Percentiles rank a stretch among this genome's conserved stretches.
phyloP scores from a whole-genome alignment of 30 jellyfish, hydroid and myxozoan genomes.

The Aurelia aurita complex sp. Pacific region DNA sequence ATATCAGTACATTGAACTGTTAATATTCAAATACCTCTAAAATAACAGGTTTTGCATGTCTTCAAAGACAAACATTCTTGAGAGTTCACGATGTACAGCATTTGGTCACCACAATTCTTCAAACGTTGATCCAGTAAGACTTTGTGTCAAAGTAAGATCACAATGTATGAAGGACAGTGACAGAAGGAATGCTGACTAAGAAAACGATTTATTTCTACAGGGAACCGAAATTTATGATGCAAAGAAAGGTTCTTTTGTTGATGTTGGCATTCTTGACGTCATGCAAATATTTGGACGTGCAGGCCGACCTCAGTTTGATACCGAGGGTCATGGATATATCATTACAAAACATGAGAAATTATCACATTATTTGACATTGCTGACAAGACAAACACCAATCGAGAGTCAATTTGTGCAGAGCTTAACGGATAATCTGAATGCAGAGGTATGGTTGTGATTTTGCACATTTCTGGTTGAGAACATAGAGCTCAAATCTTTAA shows the following conservation, averaged over 20 bases:
- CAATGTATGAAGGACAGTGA: too few relatives aligned
- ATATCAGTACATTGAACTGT: too few relatives aligned
- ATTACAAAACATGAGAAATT: slow-evolving; percentile 89
- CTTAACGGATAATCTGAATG: slow-evolving; percentile 89
- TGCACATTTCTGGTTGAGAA: too few relatives aligned
- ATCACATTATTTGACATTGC: slow-evolving; percentile 76
- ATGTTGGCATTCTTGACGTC: slow-evolving; percentile 97
- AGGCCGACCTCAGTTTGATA: slow-evolving; percentile 99
- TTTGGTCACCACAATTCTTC: too few relatives aligned
- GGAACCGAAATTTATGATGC: slow-evolving; percentile 98
- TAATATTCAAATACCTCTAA: too few relatives aligned
- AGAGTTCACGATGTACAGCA: too few relatives aligned
- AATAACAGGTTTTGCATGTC: too few relatives aligned
- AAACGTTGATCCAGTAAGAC: too few relatives aligned
- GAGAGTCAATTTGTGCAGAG: slow-evolving; percentile 95
- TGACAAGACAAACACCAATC: slow-evolving; percentile 91
- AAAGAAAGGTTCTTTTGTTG: slow-evolving; percentile 95
- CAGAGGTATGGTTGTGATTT: slow-evolving; percentile 70
- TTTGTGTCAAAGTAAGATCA: too few relatives aligned
- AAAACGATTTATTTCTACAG: slow-evolving; percentile 15
- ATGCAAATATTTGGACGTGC: slow-evolving; percentile 99
- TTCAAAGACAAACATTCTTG: too few relatives aligned
- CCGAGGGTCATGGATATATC: slow-evolving; percentile 94
- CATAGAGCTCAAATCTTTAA: too few relatives aligned
- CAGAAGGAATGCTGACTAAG: too few relatives aligned